phyloP scores from a whole-genome alignment of 2,797 vertebrate genomes.

The Xiphophorus birchmanni region DNA sequence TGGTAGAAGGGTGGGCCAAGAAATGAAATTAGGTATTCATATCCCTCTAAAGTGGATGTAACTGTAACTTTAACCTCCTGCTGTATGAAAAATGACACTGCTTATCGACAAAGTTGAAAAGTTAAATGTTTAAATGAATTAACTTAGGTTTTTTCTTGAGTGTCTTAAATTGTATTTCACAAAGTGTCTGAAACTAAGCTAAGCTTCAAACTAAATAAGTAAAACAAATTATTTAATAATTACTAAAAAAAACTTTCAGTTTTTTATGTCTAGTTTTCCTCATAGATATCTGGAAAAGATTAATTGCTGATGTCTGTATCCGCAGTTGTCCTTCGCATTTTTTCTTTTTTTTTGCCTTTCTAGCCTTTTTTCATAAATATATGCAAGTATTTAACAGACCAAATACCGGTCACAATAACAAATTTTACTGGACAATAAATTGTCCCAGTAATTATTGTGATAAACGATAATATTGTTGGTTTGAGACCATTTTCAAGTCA shows the following conservation, averaged over 20 bases:
- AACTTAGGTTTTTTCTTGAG: not conserved
- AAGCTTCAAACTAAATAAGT: not conserved
- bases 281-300: not conserved
- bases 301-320: not conserved
- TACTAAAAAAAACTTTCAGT: not conserved
- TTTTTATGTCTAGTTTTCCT: not conserved
- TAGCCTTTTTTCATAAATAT: not conserved
- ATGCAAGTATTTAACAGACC: slow-evolving; percentile 7
- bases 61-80: not conserved
- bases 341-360: no score
- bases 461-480: no score
- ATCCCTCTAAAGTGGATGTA: not conserved
- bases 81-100: not conserved
- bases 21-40: not conserved
- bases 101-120: not conserved
- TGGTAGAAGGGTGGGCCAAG: not conserved
- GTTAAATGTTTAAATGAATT: not conserved
- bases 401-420: not conserved
- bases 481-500: no score
- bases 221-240: not conserved
- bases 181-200: not conserved
- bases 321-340: not conserved
- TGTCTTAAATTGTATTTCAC: not conserved
- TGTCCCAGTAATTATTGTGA: no score
- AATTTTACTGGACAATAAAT: no score